Base-by-base conservation (phyloP, 2,888 invertebrate species). In the Tholera decimalis region DNA sequence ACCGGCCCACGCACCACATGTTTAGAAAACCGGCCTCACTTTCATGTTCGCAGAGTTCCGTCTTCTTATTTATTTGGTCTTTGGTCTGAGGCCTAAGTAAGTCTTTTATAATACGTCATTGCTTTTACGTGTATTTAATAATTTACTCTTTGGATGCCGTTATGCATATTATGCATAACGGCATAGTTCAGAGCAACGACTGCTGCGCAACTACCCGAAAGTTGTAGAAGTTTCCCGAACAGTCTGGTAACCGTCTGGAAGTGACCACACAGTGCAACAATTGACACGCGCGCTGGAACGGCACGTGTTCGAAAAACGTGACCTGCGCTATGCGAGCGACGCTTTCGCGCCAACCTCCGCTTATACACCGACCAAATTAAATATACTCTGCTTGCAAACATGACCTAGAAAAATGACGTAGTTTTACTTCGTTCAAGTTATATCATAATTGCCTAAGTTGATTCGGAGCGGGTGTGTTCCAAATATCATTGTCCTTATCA, bases 291-390 rank as follows among this genome's bases (percentile, higher is more conserved):
- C 77, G 70, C 64, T 50, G 24, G 26, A 33, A 35, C 47, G 70
- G 89, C 92, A 92, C 92, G 91, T 92, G 91, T 87, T 35, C 39
- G 26, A 35, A 47, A 83, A 90, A 91, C 91, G 92, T 91, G 92
- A 76, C 75, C 64, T 72, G 67, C 72, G 76, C 75, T 80, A 83
- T 83, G 80, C 79, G 79, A 77, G 55, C 57, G 39, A 62, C 71
- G 73, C 83, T 85, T 85, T 85, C 83, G 62, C 75, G 79, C 62
- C 61, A 73, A 66, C 46, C 66, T 61, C 50, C 35, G 50, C 20
- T 58, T 71, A 44, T 24, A 72, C 75, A 20, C 57, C 85, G 74
- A 65, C 79, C 63, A 67, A 80, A 56, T 85, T 77, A 28, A 73
- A 75, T 68, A 80, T 54, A 61, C 54, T 6, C 33, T 18, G 9